Conservation (phyloP, 2,113 vertebrate species). For the Embiotoca jacksoni region DNA sequence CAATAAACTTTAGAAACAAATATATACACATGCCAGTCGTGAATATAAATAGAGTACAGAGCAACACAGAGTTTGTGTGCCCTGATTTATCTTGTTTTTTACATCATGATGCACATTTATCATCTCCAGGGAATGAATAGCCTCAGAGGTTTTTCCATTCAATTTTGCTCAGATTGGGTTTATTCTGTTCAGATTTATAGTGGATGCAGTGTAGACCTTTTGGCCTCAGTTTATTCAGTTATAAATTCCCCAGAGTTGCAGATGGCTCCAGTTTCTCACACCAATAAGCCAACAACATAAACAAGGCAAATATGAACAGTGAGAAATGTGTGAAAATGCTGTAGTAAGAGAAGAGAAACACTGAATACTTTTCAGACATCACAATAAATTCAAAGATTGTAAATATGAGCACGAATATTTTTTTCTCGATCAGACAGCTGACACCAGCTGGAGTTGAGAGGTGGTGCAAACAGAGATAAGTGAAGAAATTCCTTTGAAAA, state of each 20-base stretch:
- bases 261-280: constrained; percentile 9
- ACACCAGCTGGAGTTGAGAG: no score
- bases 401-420: no score
- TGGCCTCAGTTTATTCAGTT: not conserved
- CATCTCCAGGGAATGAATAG: not conserved
- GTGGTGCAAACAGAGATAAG: no score
- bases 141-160: not conserved
- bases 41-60: not conserved
- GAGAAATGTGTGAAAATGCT: not conserved
- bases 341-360: no score
- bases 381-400: no score
- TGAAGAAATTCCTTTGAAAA: no score
- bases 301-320: constrained; percentile 1
- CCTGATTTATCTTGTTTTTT: not conserved
- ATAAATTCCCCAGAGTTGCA: not conserved
- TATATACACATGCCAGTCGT: no score
- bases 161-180: constrained; percentile 9
- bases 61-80: not conserved
- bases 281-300: not conserved
- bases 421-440: no score
- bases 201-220: not conserved
- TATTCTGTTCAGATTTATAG: not conserved
- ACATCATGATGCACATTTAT: not conserved
- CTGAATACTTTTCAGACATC: no score
- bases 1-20: no score